Base-by-base conservation (phyloP, 2,888 invertebrate genomes). In the Drosophila kanekoi region DNA sequence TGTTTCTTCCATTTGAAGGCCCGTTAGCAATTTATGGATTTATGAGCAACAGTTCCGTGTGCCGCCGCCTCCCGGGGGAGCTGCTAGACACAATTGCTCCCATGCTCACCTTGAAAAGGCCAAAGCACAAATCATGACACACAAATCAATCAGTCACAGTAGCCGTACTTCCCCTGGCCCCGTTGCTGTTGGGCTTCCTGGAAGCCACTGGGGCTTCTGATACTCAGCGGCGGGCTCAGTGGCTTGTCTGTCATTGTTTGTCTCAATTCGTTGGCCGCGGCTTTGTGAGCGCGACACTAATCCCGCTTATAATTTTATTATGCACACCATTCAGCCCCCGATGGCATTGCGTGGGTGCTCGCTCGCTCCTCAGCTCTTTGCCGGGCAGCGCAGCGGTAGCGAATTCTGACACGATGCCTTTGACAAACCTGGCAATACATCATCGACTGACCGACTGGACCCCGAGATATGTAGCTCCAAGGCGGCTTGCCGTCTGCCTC, bases 71-170 rank as follows among this genome's bases (percentile, higher is more conserved):
- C 48, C 67, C 49, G 37, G 44, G 75, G 85, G 65, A 82, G 64
- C 67, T 47, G 54, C 44, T 57, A 45, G 41, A 45, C 33, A 53
- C 44, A 48, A 52, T 56, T 44, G 66, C 58, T 66, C 35, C 61
- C 62, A 47, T 4, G 63, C 32, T 81, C 62, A 82, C 82, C 79
- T 79, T 79, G 76, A 68, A 51, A 38, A 45, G 49, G 43, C 16
- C 45, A 62, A 20, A 28, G 16, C 54, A 23, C 35, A 40, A n/a
- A 20, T 52, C 47, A 58, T 23, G 65, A 67, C 60, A 66, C 68
- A 77, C 79, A 78, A 88, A 88, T 87, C 87, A 89, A 90, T 88
- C 87, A 87, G 87, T 90, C 87, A 89, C 89, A 89, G 72, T 77
- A 64, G 73, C 18, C 11, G 10, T 10, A 4, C 5, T 3, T 9